Base-by-base conservation (phyloP, 2,888 invertebrate species). In the Copidosoma aretas region DNA sequence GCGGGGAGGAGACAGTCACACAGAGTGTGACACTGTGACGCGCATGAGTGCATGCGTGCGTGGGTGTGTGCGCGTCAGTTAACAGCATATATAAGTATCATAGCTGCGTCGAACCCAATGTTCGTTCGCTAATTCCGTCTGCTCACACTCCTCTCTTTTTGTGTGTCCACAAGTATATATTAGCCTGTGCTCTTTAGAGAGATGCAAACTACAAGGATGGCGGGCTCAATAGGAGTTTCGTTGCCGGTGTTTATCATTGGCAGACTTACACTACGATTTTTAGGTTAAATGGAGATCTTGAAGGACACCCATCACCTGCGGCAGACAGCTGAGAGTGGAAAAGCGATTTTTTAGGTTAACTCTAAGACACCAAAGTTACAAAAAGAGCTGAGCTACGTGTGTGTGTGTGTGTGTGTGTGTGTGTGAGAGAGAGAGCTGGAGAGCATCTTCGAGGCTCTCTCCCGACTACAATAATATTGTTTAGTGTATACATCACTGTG, bases 231-330 rank as follows among this genome's bases (percentile, higher is more conserved):
- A 73, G 69, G 73, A 46, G 43, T 46, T 17, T 73, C 74, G 74
- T 79, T 78, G 79, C 77, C 78, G 78, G 76, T 77, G 79, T 75
- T 17, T 24, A n/a, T 24, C 5, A 22, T 14, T 24, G 56, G 54
- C 60, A 17, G 4, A 17, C 43, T 46, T 17, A 12, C 12, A 17
- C 43, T 46, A 12, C 43, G 43, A 12, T 51, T 24, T 41, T 49
- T 22, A 61, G 61, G 61, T 61, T 60, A 60, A 51, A n/a, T 22
- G 12, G n/a, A n/a, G n/a, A n/a, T 46, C 54, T 4, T 12, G 43
- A 14, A 15, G 17, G 17, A 14, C 43, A 17, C 43, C 3, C 41
- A 14, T 17, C 17, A 14, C 17, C 43, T 46, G 15, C 12, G 14
- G 12, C 14, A 12, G 43, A 46, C 43, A 46, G 15, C 43, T 14